Conservation (phyloP, 2,888 invertebrate species). For the Eupithecia centaureata region DNA sequence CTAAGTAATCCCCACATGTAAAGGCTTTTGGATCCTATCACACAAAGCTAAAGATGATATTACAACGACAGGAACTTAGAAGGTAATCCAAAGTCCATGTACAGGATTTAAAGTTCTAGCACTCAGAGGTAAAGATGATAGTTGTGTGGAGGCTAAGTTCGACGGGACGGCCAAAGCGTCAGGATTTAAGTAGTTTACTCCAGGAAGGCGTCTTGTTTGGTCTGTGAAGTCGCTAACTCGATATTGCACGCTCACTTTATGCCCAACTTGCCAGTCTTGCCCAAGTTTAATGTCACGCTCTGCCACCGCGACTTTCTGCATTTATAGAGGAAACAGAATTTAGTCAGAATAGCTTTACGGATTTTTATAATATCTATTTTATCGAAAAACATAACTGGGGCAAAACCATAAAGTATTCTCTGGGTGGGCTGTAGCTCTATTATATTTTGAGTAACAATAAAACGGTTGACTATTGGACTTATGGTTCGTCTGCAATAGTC, state of each 20-base stretch:
- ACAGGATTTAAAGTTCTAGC: constrained; percentile 36
- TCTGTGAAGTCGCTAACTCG: constrained; percentile 75
- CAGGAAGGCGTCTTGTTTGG: constrained; percentile 67
- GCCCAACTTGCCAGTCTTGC: constrained; percentile 43
- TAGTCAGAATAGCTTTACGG: background rate
- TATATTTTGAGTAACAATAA: background rate
- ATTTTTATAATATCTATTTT: background rate
- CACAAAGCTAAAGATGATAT: constrained; percentile 45
- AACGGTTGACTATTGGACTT: background rate
- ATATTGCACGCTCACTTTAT: constrained; percentile 80
- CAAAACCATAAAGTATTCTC: background rate
- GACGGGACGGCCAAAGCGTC: constrained; percentile 59
- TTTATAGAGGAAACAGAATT: constrained; percentile 21
- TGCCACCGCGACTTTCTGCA: constrained; percentile 50
- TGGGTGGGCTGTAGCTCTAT: background rate
- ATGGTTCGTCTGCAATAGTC: background rate
- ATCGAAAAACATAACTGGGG: background rate
- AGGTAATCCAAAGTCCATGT: constrained; percentile 23
- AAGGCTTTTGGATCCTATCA: constrained; percentile 42
- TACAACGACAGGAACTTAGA: constrained; percentile 7
- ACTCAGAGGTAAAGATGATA: constrained; percentile 46
- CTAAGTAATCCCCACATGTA: constrained; percentile 51
- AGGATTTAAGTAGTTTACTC: constrained; percentile 81
- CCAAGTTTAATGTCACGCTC: constrained; percentile 71
- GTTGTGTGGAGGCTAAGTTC: constrained; percentile 51